Base-by-base conservation (phyloP, 2,113 vertebrate species). In the Sylvilagus bachmani region DNA sequence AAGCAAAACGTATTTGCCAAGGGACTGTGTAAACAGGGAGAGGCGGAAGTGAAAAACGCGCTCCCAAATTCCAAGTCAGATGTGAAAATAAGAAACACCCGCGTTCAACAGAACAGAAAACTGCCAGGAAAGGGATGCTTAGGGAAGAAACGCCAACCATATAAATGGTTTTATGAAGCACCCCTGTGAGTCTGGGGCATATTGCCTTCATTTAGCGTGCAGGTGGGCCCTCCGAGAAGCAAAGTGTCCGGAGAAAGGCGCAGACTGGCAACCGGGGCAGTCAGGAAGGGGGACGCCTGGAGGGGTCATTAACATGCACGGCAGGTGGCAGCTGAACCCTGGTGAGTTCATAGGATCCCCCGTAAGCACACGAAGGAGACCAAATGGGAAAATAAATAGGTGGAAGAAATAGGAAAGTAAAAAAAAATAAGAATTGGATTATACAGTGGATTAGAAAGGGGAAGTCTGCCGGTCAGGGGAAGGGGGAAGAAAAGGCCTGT, bases 381-480 rank as follows among this genome's bases (percentile, higher is more conserved):
- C 87, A 93, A 95, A 90, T 64, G 79, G 89, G 55, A 77, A 90
- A 53, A 55, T 2, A 14, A 67, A 44, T 62, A 62, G 31, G 21
- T 24, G 33, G 53, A 74, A 91, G 58, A 94, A 64, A 78, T 1
- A 11, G 89, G 64, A 70, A 86, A 89, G 33, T 51, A 27, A 91
- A 87, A 90, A 94, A 88, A 94, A 38, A n/a, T 51, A 80, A 86
- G 71, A 86, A 90, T 66, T 64, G 58, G 64, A 91, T 95, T 91
- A 71, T 90, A 79, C 19, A 82, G 58, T 49, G 84, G 19, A 84
- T 84, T 95, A 77, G 66, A 91, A 94, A 95, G 75, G 85, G 93
- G 89, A 96, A 96, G 62, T 69, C n/a, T 78, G 90, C 51, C 51
- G 84, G 90, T 78, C 51, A 74, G 38, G 36, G 74, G 80, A 86